Base-by-base conservation (phyloP, 2,797 vertebrate genomes). In the Gymnocypris eckloni region DNA sequence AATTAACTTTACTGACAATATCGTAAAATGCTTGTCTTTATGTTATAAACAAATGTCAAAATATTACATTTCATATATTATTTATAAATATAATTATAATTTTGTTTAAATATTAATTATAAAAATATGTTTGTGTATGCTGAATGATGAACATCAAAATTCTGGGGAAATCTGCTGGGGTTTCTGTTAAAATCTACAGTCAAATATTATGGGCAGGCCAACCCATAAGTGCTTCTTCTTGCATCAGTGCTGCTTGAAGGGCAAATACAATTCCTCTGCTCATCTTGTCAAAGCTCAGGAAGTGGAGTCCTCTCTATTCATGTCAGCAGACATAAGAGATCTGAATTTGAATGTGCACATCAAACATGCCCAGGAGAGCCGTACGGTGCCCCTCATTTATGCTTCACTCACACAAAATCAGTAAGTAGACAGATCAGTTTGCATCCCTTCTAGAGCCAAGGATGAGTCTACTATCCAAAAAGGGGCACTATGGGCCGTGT, bases 241-340 rank as follows among this genome's bases (percentile, higher is more conserved):
- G 76, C 67, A 66, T 86, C 78, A 80, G n/a, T 80, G 69, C 43
- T 64, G 78, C 56, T 75, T 86, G 84, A 86, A 86, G 84, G 84
- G 78, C 84, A 81, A 81, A 81, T 86, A 81, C 45, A 86, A 80
- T 81, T 86, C 56, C 78, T 86, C 39, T 81, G 78, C 67, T 85
- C 84, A 80, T 85, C 77, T 85, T 81, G 83, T 79, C 79, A 81
- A 86, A 86, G 59, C 70, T 81, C 78, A 11, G 66, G 39, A 43
- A 81, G 54, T 50, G 66, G 25, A 71, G 54, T 76, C 43, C 28
- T 79, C 37, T 81, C 70, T 81, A 25, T 81, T 81, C 78, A 83
- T 76, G 79, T 76, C 61, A 71, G 56, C 81, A 22, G 83, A 86
- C 72, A 86, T 39, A 69, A 79, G 54, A 79, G 61, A 86, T 87